Percentiles rank a stretch among this genome's conserved stretches.
Conservation (phyloP, 2,888 invertebrate species). For the Noctua fimbriata region DNA sequence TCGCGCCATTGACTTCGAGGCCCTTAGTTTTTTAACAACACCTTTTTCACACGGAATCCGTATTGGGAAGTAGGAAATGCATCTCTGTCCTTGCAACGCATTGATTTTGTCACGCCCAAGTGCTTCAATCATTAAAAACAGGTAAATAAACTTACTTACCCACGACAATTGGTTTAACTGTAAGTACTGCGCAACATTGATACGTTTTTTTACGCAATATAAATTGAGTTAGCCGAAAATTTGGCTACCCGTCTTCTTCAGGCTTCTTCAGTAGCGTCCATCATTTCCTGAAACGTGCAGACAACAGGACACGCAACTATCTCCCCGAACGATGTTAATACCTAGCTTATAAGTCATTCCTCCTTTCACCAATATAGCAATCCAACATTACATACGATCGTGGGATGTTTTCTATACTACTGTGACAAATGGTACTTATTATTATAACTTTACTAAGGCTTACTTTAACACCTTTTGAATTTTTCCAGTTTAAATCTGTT, state of each 20-base stretch:
- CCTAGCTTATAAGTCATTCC: background rate
- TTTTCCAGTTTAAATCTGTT: too few relatives aligned
- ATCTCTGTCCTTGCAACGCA: slow-evolving; percentile 69
- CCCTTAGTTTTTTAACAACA: slow-evolving; percentile 72
- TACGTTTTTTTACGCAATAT: background rate
- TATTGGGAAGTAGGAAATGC: slow-evolving; percentile 75
- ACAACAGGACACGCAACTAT: background rate
- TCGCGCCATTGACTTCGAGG: slow-evolving; percentile 75
- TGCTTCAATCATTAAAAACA: slow-evolving; percentile 20
- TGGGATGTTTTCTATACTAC: background rate
- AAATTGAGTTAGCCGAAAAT: background rate
- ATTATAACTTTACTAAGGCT: background rate
- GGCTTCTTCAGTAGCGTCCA: background rate
- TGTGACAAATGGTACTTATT: background rate
- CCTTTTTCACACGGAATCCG: slow-evolving; percentile 77
- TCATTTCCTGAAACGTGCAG: background rate
- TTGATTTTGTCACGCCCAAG: slow-evolving; percentile 68
- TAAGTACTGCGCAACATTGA: background rate
- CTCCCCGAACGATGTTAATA: background rate
- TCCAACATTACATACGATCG: background rate
- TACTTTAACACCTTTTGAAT: background rate
- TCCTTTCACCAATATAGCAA: background rate
- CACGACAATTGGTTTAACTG: background rate
- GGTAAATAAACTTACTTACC: slow-evolving; percentile 3
- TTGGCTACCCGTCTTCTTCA: background rate